Conservation (phyloP, 2,113 vertebrate genomes). For the Typhlomys cinereus region DNA sequence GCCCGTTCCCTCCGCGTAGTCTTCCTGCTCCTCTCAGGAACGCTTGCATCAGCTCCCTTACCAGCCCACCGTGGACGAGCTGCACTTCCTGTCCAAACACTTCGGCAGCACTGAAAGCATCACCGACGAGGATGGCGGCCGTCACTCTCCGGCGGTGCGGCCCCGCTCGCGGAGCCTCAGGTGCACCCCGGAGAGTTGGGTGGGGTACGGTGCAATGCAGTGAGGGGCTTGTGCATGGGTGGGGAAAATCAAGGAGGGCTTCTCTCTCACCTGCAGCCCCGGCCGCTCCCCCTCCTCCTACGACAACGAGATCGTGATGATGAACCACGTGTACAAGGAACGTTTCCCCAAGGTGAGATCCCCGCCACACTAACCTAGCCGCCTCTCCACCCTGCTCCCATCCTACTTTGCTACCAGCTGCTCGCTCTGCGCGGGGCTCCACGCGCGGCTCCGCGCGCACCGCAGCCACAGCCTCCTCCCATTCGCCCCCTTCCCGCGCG, state of each 20-base stretch:
- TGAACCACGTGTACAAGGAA: constrained; percentile 97
- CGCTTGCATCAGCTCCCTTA: constrained; percentile 96
- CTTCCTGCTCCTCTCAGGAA: constrained; percentile 96
- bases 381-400: not conserved
- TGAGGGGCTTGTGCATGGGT: not conserved
- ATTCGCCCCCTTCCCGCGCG: too few relatives aligned
- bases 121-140: constrained; percentile 92
- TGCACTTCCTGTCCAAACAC: constrained; percentile 95
- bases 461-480: not conserved
- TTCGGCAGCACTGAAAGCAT: constrained; percentile 96
- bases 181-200: too few relatives aligned
- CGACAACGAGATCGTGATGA: constrained; percentile 97
- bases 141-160: constrained; percentile 89
- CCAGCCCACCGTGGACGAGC: constrained; percentile 94
- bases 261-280: constrained; percentile 86
- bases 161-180: constrained; percentile 94
- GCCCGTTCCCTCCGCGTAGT: constrained; percentile 84
- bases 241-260: not conserved
- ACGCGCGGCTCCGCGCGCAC: constrained; percentile 18
- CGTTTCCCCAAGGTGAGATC: constrained; percentile 95
- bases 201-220: too few relatives aligned
- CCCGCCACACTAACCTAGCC: too few relatives aligned
- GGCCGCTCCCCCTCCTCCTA: constrained; percentile 93
- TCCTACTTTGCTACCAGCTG: accelerated
- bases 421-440: not conserved